phyloP scores from a whole-genome alignment of 2,113 vertebrate genomes.

The Onychostruthus taczanowskii region DNA sequence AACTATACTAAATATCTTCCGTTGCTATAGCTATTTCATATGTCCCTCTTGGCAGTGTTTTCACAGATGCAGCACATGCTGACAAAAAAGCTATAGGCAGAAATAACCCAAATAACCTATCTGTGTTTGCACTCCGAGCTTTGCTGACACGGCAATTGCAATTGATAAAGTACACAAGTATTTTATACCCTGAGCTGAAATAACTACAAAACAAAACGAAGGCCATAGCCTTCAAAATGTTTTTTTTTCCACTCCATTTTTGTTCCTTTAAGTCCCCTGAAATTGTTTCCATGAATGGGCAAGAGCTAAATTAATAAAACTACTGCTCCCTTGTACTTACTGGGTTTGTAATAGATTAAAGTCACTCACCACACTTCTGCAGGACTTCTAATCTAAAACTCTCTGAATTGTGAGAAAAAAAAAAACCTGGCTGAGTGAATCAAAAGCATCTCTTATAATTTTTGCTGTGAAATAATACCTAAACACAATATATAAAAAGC shows the following conservation, averaged over 20 bases:
- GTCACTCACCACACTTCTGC: not conserved
- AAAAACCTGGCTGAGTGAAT: not conserved
- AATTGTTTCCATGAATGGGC: not conserved
- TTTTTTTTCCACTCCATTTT: not conserved
- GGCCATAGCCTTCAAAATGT: not conserved
- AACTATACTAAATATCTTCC: not conserved
- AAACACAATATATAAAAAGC: not conserved
- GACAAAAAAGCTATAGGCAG: not conserved
- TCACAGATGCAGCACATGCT: not conserved
- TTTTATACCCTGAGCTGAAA: not conserved
- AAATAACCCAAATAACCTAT: slow-evolving; percentile 6
- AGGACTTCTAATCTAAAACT: not conserved
- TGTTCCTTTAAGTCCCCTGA: not conserved
- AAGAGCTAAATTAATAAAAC: not conserved
- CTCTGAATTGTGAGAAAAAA: not conserved
- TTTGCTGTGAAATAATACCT: not conserved
- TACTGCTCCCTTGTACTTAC: not conserved
- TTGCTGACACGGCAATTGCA: not conserved
- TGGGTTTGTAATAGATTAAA: not conserved
- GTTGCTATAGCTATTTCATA: not conserved
- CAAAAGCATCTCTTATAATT: not conserved
- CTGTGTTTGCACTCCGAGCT: not conserved
- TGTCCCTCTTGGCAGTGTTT: not conserved
- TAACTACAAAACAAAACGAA: not conserved
- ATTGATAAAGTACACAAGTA: not conserved